Percentiles rank a stretch among this genome's conserved stretches.
Conservation (phyloP, 2,888 invertebrate species). For the Ariolimax columbianus region DNA sequence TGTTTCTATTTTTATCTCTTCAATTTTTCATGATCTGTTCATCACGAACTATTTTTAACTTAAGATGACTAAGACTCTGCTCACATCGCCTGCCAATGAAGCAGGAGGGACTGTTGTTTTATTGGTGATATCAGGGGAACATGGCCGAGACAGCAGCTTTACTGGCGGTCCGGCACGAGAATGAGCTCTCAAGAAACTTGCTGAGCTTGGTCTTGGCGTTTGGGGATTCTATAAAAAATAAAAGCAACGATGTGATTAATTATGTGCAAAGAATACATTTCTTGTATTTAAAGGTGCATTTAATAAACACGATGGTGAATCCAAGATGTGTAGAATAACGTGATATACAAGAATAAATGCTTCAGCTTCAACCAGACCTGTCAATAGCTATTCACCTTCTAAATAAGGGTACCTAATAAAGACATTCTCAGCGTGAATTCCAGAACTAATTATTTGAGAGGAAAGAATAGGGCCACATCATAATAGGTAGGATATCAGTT, state of each 20-base stretch:
- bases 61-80: constrained; percentile 44
- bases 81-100: constrained; percentile 69
- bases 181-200: constrained; percentile 76
- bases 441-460: too few species aligned
- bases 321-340: too few species aligned
- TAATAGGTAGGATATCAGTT: too few species aligned
- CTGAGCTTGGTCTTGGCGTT: constrained; percentile 73
- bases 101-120: constrained; percentile 73
- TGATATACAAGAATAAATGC: too few species aligned
- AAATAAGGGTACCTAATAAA: too few species aligned
- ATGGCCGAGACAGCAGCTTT: constrained; percentile 65
- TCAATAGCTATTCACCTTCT: too few species aligned
- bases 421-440: too few species aligned
- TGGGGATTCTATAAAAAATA: constrained; percentile 66
- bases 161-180: constrained; percentile 73
- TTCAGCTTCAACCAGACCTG: too few species aligned
- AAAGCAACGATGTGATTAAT: background rate
- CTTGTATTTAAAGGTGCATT: background rate
- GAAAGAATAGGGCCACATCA: too few species aligned
- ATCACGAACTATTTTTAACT: too few species aligned
- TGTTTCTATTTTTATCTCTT: background rate
- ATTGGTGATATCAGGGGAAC: constrained; percentile 65
- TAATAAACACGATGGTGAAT: background rate
- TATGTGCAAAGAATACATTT: background rate
- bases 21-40: too few species aligned